Evolutionary conservation across 2,797 vertebrate species (phyloP).

Genomic region (Uromys caudimaculatus): DNA sequence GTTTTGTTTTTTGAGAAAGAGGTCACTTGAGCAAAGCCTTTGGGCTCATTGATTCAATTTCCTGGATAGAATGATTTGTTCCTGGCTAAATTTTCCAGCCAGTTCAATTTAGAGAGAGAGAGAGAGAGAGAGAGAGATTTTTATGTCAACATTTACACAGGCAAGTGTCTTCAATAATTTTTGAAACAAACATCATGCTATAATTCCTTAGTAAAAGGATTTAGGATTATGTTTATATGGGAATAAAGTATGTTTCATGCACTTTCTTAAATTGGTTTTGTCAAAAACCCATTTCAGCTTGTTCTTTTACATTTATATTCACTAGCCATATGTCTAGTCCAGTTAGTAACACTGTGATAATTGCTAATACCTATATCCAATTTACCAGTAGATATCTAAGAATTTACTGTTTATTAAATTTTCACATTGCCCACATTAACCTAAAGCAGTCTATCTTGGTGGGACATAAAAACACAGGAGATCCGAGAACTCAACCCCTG

Average conservation of each 20-base stretch:
- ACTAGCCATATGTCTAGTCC: not conserved
- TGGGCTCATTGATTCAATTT: constrained; percentile 43
- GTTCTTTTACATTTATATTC: not conserved
- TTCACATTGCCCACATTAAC: not conserved
- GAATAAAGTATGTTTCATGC: constrained; percentile 33
- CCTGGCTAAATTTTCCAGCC: not conserved
- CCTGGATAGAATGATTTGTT: constrained; percentile 19
- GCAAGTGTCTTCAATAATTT: not conserved
- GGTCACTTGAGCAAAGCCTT: not conserved
- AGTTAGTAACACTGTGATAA: not conserved
- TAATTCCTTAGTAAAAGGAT: not conserved
- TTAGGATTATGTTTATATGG: constrained; percentile 28
- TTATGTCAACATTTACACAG: not conserved
- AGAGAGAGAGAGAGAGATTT: not conserved
- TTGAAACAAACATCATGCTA: constrained; percentile 13
- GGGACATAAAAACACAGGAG: not conserved
- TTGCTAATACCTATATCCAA: not conserved
- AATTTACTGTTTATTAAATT: not conserved
- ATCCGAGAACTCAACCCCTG: not conserved
- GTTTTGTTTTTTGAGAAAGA: not conserved
- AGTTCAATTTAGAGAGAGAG: not conserved
- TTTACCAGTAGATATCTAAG: not conserved
- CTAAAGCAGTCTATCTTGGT: not conserved
- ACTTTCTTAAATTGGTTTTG: constrained; percentile 13
- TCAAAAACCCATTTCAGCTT: not conserved